Evolutionary conservation across 2,113 vertebrate genomes (phyloP).

Genomic region (Limnothrissa miodon): DNA sequence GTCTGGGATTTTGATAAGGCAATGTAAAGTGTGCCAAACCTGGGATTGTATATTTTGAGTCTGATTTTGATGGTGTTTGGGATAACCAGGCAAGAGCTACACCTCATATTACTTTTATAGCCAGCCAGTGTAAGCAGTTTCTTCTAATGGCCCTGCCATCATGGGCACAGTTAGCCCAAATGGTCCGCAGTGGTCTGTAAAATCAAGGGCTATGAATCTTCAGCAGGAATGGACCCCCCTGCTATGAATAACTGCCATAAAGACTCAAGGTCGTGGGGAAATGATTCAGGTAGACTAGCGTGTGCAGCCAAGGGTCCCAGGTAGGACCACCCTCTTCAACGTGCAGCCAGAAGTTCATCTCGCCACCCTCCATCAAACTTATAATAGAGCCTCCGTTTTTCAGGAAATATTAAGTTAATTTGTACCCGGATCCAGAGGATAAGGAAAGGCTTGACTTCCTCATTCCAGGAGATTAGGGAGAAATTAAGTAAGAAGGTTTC

Average conservation of each 20-base stretch:
- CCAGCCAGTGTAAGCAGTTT: slow-evolving; percentile 22
- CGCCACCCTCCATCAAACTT: not conserved
- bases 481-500: not conserved
- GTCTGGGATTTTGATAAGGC: not conserved
- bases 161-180: slow-evolving; percentile 53
- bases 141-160: slow-evolving; percentile 38
- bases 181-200: slow-evolving; percentile 57
- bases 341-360: not conserved
- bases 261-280: slow-evolving; percentile 56
- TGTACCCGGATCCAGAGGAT: not conserved
- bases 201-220: slow-evolving; percentile 59
- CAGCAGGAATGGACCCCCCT: slow-evolving; percentile 39
- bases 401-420: not conserved
- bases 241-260: slow-evolving; percentile 52
- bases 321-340: not conserved
- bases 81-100: not conserved
- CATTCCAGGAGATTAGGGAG: not conserved
- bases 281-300: not conserved
- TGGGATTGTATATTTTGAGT: not conserved
- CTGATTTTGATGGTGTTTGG: not conserved
- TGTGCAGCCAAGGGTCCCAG: not conserved
- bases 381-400: not conserved
- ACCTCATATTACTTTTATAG: slow-evolving; percentile 31
- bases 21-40: not conserved
- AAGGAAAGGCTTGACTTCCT: not conserved